Evolutionary conservation across 2,888 invertebrate genomes (phyloP), one percentile per base, ranked within the genome.

Genomic region (Aphodius granarius): DNA sequence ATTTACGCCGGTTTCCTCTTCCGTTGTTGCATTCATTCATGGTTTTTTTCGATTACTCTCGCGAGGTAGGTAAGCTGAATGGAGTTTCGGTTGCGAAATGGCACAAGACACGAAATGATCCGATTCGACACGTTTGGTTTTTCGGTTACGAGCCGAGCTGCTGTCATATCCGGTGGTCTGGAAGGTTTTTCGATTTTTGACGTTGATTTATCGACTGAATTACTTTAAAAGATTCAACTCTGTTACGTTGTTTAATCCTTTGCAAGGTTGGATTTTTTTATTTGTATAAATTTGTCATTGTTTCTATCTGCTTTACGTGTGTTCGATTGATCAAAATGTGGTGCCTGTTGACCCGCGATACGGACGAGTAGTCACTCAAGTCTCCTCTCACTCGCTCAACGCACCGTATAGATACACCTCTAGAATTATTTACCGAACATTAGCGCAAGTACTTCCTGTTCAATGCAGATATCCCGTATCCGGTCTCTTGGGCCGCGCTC

Each of bases 381-480:
- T 73, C 63, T 17, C 66, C 22, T 72, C 63, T 73, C 22, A 63
- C 18, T 17, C 66, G 73, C 43, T 15, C 66, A 20, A 15, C 63
- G 72, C 16, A n/a, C 21, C 71, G 71, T 15, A n/a, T n/a, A n/a
- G n/a, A 43, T 43, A 43, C 43, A 13, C 43, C 43, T 0, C 9
- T 43, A 13, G 43, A 43, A 43, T 43, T 43, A 43, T 43, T 43
- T 43, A 43, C 43, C 43, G 43, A 43, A 43, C 71, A 74, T 74
- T 74, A 74, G 74, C n/a, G n/a, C 74, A 74, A 74, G 74, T 70
- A 77, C 77, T 79, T 79, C 79, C 79, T 79, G 79, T 78, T 79
- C 78, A 79, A 78, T 75, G 79, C 78, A 78, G 79, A 79, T 79
- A 78, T 79, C 79, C 79, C 77, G 78, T 78, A 77, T 79, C 79